Base-by-base conservation (phyloP, 2,888 invertebrate genomes). In the Aplocera efformata region DNA sequence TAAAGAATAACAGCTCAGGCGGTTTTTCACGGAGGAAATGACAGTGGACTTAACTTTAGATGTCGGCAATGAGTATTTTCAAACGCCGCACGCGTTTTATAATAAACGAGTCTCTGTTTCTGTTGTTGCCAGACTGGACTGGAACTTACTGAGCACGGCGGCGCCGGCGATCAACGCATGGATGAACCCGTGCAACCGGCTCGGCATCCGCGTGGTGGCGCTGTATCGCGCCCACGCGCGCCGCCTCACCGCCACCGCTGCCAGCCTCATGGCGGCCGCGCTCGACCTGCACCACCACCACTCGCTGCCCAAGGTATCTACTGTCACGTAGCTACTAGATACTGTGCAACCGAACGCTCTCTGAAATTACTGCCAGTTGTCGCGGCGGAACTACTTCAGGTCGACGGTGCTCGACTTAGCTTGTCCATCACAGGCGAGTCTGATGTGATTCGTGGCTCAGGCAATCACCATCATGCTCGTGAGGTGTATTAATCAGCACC, bases 101-200 rank as follows among this genome's bases (percentile, higher is more conserved):
- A n/a, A n/a, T n/a, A n/a, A n/a, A n/a, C n/a, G n/a, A n/a, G n/a
- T n/a, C n/a, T n/a, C n/a, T 17, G 13, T 17, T 17, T 17, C 3
- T 17, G 5, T 17, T 17, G 13, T 10, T 27, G 1, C 1, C 67
- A 94, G 97, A 60, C 85, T 97, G 61, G 98, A 98, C 79, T 98
- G 98, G 98, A 98, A 98, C 84, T 85, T 98, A 38, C 80, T 98
- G 35, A 98, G 97, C 70, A 98, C 98, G 1, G 97, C 97, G 4
- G 97, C 98, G 0, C 98, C 98, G 0, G 97, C 98, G 0, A 98
- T 98, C 59, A 97, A 97, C 68, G 98, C 98, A 1, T 98, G 98
- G 98, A 94, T 98, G 93, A 98, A 97, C 89, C 98, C 98, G 0
- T 94, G 95, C 74, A 97, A 98, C 85, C 90, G 97, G 9, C 91